A percentile compares a stretch with the other conserved stretches of the same genome.
Conservation (phyloP, 1,140 invertebrate genomes). For the Cydia pomonella region DNA sequence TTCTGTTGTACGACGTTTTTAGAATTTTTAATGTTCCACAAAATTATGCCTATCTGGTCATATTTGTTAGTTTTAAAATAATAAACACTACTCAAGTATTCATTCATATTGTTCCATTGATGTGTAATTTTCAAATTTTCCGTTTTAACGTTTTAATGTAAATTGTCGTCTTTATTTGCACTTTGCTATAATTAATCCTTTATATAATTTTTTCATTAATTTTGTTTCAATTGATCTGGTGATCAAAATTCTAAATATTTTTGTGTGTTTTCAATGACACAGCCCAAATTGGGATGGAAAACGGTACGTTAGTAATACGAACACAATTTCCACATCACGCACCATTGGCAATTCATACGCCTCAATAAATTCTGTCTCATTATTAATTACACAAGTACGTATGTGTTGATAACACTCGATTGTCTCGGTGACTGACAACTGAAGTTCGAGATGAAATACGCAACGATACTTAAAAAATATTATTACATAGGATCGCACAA, state of each 20-base stretch:
- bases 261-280: neutral
- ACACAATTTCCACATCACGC: slow-evolving; percentile 13
- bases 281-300: slow-evolving; percentile 16
- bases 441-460: neutral
- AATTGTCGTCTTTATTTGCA: too few relatives aligned
- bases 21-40: too few relatives aligned
- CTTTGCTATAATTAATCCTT: neutral
- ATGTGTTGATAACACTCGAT: neutral
- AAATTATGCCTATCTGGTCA: too few relatives aligned
- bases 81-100: too few relatives aligned
- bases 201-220: neutral
- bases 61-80: too few relatives aligned
- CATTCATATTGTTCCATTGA: too few relatives aligned
- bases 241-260: neutral
- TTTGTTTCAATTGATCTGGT: too few relatives aligned
- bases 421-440: neutral
- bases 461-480: neutral
- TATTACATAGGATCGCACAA: neutral
- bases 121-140: too few relatives aligned
- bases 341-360: slow-evolving; percentile 18
- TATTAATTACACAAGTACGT: neutral
- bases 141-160: too few relatives aligned
- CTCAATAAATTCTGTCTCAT: slow-evolving; percentile 2
- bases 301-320: slow-evolving; percentile 8
- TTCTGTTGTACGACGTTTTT: too few relatives aligned